Evolutionary conservation across 2,797 vertebrate species (phyloP).

Genomic region (Halcyon badia): DNA sequence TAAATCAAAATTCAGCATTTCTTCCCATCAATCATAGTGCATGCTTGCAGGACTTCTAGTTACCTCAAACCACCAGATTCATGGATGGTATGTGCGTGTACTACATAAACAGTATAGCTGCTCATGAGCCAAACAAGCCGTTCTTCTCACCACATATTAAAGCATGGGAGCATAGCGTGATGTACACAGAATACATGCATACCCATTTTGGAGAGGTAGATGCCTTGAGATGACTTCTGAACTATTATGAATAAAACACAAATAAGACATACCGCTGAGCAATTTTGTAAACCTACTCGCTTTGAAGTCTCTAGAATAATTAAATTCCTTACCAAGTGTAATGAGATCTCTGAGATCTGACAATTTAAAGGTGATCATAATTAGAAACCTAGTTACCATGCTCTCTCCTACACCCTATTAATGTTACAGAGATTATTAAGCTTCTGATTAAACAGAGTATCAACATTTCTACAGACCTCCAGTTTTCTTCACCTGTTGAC

Average conservation of each 20-base stretch:
- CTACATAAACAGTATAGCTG: neutral
- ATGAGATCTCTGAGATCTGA: neutral
- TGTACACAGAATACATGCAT: slow-evolving; percentile 43
- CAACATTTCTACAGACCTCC: neutral
- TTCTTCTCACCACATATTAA: neutral
- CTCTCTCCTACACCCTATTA: neutral
- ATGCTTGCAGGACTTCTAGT: slow-evolving; percentile 33
- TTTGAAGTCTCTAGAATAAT: slow-evolving; percentile 6
- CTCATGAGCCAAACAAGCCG: slow-evolving; percentile 16
- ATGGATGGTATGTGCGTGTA: slow-evolving; percentile 3
- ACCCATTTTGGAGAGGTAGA: slow-evolving; percentile 33
- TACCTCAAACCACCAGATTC: slow-evolving; percentile 9
- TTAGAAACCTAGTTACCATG: neutral
- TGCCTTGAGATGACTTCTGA: slow-evolving; percentile 47
- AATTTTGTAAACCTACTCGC: slow-evolving; percentile 11
- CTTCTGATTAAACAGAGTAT: neutral
- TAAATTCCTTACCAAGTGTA: neutral
- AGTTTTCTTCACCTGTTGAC: neutral
- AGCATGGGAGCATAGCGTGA: neutral
- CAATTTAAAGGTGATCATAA: neutral
- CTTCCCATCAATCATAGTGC: neutral
- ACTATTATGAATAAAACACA: slow-evolving; percentile 45
- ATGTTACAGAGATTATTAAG: neutral
- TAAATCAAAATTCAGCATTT: slow-evolving; percentile 45
- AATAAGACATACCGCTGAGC: slow-evolving; percentile 28